These are phyloP conservation scores for Camponotus pennsylvanicus DNA, from an alignment of 1,140 invertebrate species.

Conservation along the genomic window DNA sequence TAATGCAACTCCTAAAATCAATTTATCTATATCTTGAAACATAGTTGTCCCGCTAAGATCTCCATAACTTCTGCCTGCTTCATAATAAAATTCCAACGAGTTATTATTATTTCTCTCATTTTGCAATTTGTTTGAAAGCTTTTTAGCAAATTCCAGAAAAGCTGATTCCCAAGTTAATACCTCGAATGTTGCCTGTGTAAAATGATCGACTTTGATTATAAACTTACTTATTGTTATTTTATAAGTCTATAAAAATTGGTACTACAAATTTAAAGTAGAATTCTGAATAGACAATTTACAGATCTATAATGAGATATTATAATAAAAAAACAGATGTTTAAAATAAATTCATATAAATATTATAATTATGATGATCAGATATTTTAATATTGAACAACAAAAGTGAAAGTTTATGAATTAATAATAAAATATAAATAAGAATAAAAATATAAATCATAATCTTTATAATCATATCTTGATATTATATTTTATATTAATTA, in stretches of 20 bases:
- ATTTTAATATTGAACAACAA: conserved; percentile 2
- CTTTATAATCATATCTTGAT: background rate
- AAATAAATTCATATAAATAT: conserved; percentile 2
- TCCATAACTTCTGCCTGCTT: conserved; percentile 90
- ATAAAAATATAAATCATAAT: background rate
- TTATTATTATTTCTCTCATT: conserved; percentile 72
- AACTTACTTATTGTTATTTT: conserved; percentile 1
- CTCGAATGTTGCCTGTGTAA: conserved; percentile 87
- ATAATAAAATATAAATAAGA: background rate
- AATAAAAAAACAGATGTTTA: background rate
- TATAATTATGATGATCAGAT: background rate
- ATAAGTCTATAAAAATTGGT: background rate
- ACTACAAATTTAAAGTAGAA: background rate
- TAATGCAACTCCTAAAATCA: conserved; percentile 89
- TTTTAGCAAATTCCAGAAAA: conserved; percentile 87
- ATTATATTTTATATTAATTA: background rate
- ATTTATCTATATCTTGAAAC: conserved; percentile 91
- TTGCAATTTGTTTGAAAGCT: conserved; percentile 71
- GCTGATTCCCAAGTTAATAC: conserved; percentile 89
- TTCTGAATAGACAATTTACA: background rate
- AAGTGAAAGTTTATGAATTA: background rate
- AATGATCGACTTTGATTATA: conserved; percentile 12
- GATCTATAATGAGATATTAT: background rate
- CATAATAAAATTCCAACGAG: conserved; percentile 87
- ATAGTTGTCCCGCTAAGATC: conserved; percentile 90